phyloP scores from a whole-genome alignment of 2,888 invertebrate species.

The Drosophila nr. perissopoda region DNA sequence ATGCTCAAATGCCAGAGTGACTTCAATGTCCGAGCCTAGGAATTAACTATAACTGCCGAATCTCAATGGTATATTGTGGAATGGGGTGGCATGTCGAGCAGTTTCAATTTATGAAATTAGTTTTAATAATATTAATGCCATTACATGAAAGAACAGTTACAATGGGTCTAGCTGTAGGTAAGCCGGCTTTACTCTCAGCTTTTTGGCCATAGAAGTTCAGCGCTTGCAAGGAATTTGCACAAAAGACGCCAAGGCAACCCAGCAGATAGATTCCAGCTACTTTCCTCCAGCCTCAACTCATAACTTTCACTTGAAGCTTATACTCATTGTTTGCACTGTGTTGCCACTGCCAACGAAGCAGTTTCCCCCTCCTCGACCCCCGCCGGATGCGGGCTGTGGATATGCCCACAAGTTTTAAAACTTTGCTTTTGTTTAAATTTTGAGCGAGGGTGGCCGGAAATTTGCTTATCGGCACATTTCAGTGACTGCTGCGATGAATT shows the following conservation, averaged over 20 bases:
- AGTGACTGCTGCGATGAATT: slow-evolving; percentile 43
- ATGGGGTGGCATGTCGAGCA: slow-evolving; percentile 23
- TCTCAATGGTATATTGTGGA: not conserved
- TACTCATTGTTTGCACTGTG: slow-evolving; percentile 69
- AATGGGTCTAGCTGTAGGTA: slow-evolving; percentile 49
- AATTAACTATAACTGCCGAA: slow-evolving; percentile 22
- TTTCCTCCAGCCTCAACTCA: slow-evolving; percentile 1
- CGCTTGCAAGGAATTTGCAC: slow-evolving; percentile 60
- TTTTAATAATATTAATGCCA: slow-evolving; percentile 78
- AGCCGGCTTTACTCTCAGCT: slow-evolving; percentile 73
- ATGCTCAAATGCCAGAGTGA: not conserved
- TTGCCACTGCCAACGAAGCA: slow-evolving; percentile 65
- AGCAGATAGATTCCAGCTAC: not conserved
- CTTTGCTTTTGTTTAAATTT: slow-evolving; percentile 77
- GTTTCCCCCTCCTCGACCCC: not conserved
- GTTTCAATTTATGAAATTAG: slow-evolving; percentile 74
- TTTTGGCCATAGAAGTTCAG: slow-evolving; percentile 71
- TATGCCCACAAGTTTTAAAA: slow-evolving; percentile 69
- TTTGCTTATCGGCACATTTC: slow-evolving; percentile 78
- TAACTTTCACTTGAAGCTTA: slow-evolving; percentile 62
- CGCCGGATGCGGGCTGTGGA: slow-evolving; percentile 23
- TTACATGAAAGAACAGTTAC: slow-evolving; percentile 60
- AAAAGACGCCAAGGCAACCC: slow-evolving; percentile 75
- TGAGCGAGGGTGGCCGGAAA: slow-evolving; percentile 68
- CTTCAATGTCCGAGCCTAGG: slow-evolving; percentile 8